phyloP scores from a whole-genome alignment of 2,797 vertebrate species.

The Arrhamphus sclerolepis region DNA sequence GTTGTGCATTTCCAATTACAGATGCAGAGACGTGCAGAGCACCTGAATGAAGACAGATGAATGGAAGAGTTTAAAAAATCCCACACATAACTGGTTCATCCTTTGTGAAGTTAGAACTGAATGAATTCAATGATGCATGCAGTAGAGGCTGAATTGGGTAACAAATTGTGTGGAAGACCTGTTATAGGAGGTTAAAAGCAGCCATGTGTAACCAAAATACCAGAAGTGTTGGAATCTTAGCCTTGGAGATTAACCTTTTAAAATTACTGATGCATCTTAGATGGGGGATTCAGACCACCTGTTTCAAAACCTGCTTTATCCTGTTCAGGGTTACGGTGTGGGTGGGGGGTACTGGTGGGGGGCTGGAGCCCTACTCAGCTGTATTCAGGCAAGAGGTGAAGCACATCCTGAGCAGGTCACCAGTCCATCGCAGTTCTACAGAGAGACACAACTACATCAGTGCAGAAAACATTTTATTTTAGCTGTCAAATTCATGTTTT shows the following conservation, averaged over 20 bases:
- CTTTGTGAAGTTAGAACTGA: conserved; percentile 7
- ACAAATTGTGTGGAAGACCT: background rate
- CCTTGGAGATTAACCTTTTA: background rate
- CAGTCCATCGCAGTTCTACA: no score
- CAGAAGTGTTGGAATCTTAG: no score
- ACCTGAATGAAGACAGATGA: conserved; percentile 28
- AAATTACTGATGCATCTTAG: conserved; percentile 1
- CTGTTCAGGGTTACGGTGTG: no score
- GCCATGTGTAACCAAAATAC: conserved; percentile 3
- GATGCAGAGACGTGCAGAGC: conserved; percentile 10
- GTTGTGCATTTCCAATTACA: conserved; percentile 27
- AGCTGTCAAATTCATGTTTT: background rate
- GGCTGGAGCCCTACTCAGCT: background rate
- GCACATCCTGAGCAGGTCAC: no score
- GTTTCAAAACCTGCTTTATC: background rate
- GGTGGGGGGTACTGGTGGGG: no score
- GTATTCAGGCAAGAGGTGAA: no score
- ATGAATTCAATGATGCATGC: conserved; percentile 8
- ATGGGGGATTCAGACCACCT: background rate
- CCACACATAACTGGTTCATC: conserved; percentile 8
- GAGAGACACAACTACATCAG: no score
- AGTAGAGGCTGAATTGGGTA: background rate
- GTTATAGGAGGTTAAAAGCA: conserved; percentile 10
- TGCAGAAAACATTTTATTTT: background rate
- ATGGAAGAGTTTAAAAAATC: conserved; percentile 11